phyloP scores from a whole-genome alignment of 1,140 invertebrate species.

The Lethrus apterus region DNA sequence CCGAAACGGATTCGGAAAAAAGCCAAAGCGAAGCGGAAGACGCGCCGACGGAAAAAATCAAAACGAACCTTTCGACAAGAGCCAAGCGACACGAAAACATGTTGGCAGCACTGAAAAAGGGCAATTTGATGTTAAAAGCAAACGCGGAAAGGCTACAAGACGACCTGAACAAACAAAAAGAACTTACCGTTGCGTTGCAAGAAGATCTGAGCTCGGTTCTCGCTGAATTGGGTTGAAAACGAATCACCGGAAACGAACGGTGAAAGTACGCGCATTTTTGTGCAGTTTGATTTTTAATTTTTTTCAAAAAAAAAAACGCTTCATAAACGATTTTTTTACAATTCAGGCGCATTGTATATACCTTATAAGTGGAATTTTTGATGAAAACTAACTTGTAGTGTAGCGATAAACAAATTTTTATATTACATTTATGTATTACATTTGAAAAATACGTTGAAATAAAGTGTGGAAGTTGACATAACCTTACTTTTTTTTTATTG shows the following conservation, averaged over 20 bases:
- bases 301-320: conserved; percentile 9
- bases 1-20: conserved; percentile 44
- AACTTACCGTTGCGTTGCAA: conserved; percentile 65
- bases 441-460: conserved; percentile 7
- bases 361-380: conserved; percentile 1
- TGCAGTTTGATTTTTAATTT: not conserved
- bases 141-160: conserved; percentile 80
- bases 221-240: conserved; percentile 55
- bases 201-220: conserved; percentile 76
- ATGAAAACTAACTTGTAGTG: conserved; percentile 9
- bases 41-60: conserved; percentile 55
- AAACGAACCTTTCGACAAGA: conserved; percentile 52
- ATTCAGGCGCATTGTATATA: conserved; percentile 9
- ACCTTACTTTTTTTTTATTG: not conserved
- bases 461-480: conserved; percentile 9
- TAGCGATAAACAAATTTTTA: conserved; percentile 10
- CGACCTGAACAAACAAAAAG: conserved; percentile 71
- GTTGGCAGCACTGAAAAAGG: conserved; percentile 71
- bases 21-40: conserved; percentile 61
- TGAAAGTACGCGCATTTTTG: not conserved
- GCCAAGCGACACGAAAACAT: conserved; percentile 68
- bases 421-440: conserved; percentile 6
- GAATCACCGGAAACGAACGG: conserved; percentile 1
- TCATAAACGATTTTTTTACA: conserved; percentile 1
- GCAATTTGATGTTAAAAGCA: conserved; percentile 75